Evolutionary conservation across 2,113 vertebrate genomes (phyloP).

Genomic region (Crotalus tigris): DNA sequence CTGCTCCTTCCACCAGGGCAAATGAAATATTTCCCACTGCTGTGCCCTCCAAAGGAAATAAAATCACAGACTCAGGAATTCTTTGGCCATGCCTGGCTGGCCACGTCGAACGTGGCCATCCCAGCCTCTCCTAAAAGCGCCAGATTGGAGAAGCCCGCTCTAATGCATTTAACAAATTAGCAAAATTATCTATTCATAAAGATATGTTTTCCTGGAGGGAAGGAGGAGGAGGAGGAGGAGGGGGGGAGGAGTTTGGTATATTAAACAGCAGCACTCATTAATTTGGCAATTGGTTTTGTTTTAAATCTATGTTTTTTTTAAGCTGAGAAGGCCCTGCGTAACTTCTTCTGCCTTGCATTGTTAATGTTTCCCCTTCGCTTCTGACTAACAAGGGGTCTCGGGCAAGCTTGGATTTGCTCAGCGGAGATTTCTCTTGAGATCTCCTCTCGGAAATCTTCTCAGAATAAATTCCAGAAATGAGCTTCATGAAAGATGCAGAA

Average conservation of each 20-base stretch:
- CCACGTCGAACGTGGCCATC: background rate
- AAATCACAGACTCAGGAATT: background rate
- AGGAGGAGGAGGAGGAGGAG: background rate
- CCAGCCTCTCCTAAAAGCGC: background rate
- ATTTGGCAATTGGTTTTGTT: slow-evolving; percentile 24
- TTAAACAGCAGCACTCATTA: slow-evolving; percentile 43
- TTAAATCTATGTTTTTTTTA: background rate
- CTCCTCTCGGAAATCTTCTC: slow-evolving; percentile 12
- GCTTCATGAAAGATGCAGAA: background rate
- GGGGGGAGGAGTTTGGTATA: slow-evolving; percentile 12
- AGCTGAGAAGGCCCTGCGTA: background rate
- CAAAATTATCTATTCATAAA: slow-evolving; percentile 10
- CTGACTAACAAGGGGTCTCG: background rate
- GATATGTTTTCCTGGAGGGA: slow-evolving; percentile 13
- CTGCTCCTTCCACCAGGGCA: no score
- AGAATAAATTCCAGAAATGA: slow-evolving; percentile 18
- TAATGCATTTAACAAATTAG: background rate
- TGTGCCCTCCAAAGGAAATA: background rate
- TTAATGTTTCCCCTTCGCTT: slow-evolving; percentile 1
- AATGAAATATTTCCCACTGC: no score
- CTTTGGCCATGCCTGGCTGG: background rate
- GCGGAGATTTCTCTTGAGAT: slow-evolving; percentile 19
- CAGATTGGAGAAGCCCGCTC: background rate
- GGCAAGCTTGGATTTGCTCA: background rate
- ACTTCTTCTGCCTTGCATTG: background rate